Percentiles rank a stretch among this genome's conserved stretches.
Conservation (phyloP, 1,140 invertebrate species). For the Lamellibrachia luymesi region DNA sequence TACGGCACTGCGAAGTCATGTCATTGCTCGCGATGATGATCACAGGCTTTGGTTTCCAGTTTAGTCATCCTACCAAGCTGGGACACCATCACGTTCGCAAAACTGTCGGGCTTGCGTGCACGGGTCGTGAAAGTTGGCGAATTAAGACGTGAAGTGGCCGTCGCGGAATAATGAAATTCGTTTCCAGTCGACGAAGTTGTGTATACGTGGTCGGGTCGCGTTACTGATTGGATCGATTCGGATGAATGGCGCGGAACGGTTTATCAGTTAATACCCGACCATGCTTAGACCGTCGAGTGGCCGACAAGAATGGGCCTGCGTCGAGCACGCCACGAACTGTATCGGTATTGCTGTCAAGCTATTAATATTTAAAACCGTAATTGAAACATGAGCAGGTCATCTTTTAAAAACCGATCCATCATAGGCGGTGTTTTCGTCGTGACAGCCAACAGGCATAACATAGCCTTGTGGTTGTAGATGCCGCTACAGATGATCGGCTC, state of each 20-base stretch:
- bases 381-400: background rate
- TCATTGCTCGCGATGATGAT: background rate
- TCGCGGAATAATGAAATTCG: background rate
- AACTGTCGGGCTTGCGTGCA: background rate
- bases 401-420: background rate
- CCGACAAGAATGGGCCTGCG: background rate
- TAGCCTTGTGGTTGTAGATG: background rate
- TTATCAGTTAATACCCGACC: background rate
- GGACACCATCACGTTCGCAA: background rate
- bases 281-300: background rate
- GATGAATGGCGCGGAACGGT: conserved; percentile 2
- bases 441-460: background rate
- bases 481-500: too few species aligned
- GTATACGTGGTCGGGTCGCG: background rate
- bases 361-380: conserved; percentile 6
- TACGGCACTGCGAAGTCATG: background rate
- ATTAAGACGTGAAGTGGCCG: background rate
- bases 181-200: background rate
- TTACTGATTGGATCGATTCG: conserved; percentile 4
- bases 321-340: background rate
- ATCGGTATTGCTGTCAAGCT: background rate
- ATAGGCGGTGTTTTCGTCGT: background rate
- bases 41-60: background rate
- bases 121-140: background rate
- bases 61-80: background rate